Evolutionary conservation across 2,113 vertebrate species (phyloP).

Genomic region (Phocoena sinus): DNA sequence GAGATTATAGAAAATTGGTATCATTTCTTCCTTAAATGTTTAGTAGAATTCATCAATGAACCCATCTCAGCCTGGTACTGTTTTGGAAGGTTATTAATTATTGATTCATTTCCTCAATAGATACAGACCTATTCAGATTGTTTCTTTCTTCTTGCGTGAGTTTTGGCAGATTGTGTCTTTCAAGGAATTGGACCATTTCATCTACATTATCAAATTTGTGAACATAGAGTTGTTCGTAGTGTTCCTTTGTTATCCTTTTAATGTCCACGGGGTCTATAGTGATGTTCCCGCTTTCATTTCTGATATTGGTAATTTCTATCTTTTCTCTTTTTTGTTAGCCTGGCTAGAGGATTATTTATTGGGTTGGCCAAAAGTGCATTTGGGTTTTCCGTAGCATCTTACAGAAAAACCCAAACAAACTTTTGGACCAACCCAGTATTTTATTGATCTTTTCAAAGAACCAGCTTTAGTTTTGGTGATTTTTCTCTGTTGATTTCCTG

Average conservation of each 20-base stretch:
- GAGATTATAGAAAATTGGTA: background rate
- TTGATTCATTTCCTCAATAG: background rate
- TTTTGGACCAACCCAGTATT: background rate
- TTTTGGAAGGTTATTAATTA: background rate
- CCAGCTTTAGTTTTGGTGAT: background rate
- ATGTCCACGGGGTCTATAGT: background rate
- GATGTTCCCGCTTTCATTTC: background rate
- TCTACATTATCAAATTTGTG: background rate
- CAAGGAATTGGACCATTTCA: background rate
- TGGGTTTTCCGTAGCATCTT: too few species aligned
- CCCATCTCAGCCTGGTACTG: background rate
- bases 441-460: background rate
- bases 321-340: background rate
- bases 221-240: background rate
- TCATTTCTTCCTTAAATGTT: constrained; percentile 12
- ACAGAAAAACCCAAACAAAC: too few species aligned
- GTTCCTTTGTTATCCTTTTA: background rate
- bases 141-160: background rate
- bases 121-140: background rate
- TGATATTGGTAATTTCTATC: background rate
- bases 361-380: too few species aligned
- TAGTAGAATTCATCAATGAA: background rate
- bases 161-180: background rate
- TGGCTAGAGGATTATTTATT: background rate
- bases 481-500: background rate